Base-by-base conservation (phyloP, 2,113 vertebrate species). In the Halichoeres trimaculatus region DNA sequence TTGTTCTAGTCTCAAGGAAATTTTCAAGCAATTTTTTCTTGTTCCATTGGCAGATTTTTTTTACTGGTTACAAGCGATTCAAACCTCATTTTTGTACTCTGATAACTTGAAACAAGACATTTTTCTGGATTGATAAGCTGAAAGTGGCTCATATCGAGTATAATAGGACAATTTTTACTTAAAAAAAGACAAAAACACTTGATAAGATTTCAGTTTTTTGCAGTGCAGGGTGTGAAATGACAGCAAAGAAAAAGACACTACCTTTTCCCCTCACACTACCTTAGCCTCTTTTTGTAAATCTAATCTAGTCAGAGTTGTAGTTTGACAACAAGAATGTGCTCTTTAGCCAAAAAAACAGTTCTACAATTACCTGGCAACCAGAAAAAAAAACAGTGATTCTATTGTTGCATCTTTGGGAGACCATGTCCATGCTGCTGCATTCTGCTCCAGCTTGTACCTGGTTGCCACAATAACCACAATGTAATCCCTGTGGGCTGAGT, bases 281-380 rank as follows among this genome's bases (percentile, higher is more conserved):
- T 55, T 35, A 57, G 52, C 40, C 17, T 54, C 16, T 19, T 23
- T 34, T 8, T 5, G 30, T 61, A 54, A 40, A 11, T 70, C 20
- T 23, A 43, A 40, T 47, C 14, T 34, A 1, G 34, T 70, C 11
- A 45, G 41, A 41, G 24, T 20, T 53, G 26, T 40, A 36, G 12
- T 14, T 48, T 13, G 23, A 35, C 20, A 8, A 30, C 26, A n/a
- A n/a, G 7, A 9, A 16, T 9, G 12, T 45, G 12, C 19, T 23
- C 23, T 55, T 23, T 17, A 34, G 24, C 17, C 14, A n/a, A 23
- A 60, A 23, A 52, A 52, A 59, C 35, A 23, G 3, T 35, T 35
- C 23, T 34, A 19, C 17, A 65, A 51, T 57, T 66, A 35, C 48
- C 73, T 47, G 38, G 24, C 24, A 67, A 45, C n/a, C 10, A 24